phyloP scores from a whole-genome alignment of 37 sponge, comb jelly and placozoan species.

The Hormiphora californensis region DNA sequence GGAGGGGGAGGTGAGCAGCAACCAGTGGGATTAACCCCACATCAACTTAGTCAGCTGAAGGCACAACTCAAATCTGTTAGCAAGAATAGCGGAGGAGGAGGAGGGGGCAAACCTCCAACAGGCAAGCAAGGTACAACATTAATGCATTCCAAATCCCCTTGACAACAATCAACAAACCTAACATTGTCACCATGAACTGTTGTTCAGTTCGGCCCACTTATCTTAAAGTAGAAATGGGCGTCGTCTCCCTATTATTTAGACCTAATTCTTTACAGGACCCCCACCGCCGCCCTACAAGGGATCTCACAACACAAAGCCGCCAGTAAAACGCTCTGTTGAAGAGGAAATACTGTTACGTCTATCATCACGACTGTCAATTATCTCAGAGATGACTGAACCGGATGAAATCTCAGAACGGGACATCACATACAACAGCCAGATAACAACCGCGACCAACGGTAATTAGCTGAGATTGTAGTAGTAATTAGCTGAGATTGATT shows the following conservation, averaged over 20 bases:
- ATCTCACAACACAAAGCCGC: constrained; percentile 40
- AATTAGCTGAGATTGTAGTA: background rate
- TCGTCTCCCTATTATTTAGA: no score
- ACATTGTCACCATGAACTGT: no score
- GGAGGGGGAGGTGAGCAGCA: background rate
- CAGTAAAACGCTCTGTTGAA: background rate
- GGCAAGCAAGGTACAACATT: no score
- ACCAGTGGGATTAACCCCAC: background rate
- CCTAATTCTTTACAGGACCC: no score
- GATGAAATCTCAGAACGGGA: constrained; percentile 31
- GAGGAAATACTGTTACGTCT: constrained; percentile 10
- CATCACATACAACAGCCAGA: constrained; percentile 23
- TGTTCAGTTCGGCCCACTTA: no score
- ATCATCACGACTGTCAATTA: constrained; percentile 35
- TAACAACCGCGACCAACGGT: background rate
- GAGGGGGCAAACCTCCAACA: no score
- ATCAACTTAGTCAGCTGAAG: background rate
- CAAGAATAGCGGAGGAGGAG: no score
- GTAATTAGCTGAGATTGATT: no score
- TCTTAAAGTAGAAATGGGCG: no score
- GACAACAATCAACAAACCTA: no score
- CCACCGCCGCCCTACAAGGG: constrained; percentile 32
- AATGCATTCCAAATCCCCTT: no score
- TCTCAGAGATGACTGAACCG: constrained; percentile 46
- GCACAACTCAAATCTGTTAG: background rate